Conservation (phyloP, 2,888 invertebrate genomes). For the Pachliopta kotzebuea region DNA sequence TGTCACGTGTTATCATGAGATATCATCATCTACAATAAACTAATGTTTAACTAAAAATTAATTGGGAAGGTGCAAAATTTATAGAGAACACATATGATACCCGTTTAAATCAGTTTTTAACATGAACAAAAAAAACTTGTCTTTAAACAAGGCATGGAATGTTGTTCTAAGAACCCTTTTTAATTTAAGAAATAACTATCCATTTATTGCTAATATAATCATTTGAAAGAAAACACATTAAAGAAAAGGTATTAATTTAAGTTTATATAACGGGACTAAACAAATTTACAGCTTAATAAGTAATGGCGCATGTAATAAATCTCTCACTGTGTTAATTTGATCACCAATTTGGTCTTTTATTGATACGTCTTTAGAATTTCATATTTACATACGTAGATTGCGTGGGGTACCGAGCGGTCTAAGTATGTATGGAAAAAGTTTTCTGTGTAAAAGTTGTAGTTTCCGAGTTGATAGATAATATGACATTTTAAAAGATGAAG, state of each 20-base stretch:
- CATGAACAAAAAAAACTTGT: too few species aligned
- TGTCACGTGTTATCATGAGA: too few species aligned
- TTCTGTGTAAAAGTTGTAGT: too few species aligned
- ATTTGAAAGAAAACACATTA: not conserved
- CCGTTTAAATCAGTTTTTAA: too few species aligned
- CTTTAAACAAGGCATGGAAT: too few species aligned
- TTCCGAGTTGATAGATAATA: not conserved
- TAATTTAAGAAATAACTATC: too few species aligned
- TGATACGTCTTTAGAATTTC: constrained; percentile 15
- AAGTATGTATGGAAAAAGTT: not conserved
- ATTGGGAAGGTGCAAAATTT: too few species aligned
- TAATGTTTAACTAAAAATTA: too few species aligned
- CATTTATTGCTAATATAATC: too few species aligned
- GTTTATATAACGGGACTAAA: not conserved
- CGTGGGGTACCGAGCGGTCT: constrained; percentile 15
- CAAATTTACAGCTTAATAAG: constrained; percentile 4
- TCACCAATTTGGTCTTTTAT: constrained; percentile 27
- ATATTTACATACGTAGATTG: constrained; percentile 6
- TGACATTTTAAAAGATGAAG: not conserved
- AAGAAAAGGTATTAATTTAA: not conserved
- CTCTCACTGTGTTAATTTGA: constrained; percentile 24
- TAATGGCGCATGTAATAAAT: constrained; percentile 19
- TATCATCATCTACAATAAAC: too few species aligned
- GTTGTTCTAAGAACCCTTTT: too few species aligned
- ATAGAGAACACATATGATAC: too few species aligned